Evolutionary conservation across 2,797 vertebrate genomes (phyloP), one percentile per base, ranked within the genome.

Genomic region (Gallinago stenura): DNA sequence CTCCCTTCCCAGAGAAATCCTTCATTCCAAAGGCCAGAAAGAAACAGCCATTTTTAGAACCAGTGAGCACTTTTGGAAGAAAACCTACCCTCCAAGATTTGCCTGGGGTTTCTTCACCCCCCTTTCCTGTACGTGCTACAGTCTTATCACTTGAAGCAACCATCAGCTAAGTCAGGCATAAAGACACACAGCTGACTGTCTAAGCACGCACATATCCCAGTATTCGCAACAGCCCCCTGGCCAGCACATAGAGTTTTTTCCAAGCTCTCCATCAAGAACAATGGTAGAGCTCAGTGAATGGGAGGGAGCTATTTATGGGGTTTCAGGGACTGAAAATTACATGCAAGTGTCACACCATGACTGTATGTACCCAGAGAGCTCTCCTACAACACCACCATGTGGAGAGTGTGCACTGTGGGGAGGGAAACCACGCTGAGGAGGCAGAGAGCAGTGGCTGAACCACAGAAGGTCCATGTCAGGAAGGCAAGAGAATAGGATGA

Each of bases 341-440:
- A 75, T 9, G 31, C 21, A 61, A 58, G 11, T 25, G n/a, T 58
- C 77, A 48, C 37, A 72, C 9, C 41, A 83, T 22, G 56, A 50
- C n/a, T 1, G 0, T 4, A 26, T 4, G 9, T 12, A 57, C 0
- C 0, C 7, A 4, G 45, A 96, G 31, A 92, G 53, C 56, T 95
- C 48, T 93, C 60, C 92, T 83, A 71, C 79, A 80, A 24, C 89
- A 97, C 90, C 92, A 87, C 75, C 82, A 58, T 61, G 87, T 91
- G 89, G 87, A 95, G 78, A 73, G 45, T 51, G 10, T 70, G 33
- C 33, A 39, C 39, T 4, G 1, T 4, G 12, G 28, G n/a, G 7
- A 75, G 10, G 28, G 66, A 75, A 94, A 78, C 7, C 26, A 43
- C 16, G 16, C 41, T 43, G 41, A 43, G 41, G 41, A 43, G 41